Conservation (phyloP, 1,140 invertebrate genomes). For the Macrotrachela quadricornifera region DNA sequence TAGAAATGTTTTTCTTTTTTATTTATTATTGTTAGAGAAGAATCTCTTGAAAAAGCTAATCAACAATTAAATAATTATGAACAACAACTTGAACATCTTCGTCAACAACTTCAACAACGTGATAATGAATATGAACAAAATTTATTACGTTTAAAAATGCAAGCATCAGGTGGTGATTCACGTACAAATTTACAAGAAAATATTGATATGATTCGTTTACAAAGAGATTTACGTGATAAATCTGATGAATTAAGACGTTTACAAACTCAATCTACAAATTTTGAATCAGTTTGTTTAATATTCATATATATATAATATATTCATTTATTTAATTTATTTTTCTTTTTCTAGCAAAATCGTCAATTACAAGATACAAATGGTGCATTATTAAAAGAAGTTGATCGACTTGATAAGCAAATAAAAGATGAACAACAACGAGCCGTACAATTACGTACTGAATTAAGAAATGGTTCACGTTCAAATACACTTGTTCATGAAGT, state of each 20-base stretch:
- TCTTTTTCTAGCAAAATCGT: slow-evolving; percentile 20
- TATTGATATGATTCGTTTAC: slow-evolving; percentile 31
- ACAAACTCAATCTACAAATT: slow-evolving; percentile 23
- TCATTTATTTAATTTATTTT: background rate
- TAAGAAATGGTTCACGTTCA: slow-evolving; percentile 5
- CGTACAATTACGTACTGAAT: slow-evolving; percentile 22
- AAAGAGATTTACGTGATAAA: slow-evolving; percentile 32
- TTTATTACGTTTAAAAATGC: background rate
- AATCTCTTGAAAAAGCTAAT: slow-evolving; percentile 16
- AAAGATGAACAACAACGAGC: slow-evolving; percentile 29
- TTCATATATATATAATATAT: no score
- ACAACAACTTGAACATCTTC: slow-evolving; percentile 23
- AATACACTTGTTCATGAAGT: no score
- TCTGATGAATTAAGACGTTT: slow-evolving; percentile 22
- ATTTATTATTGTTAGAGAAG: slow-evolving; percentile 14
- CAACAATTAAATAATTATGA: slow-evolving; percentile 27
- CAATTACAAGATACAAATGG: slow-evolving; percentile 27
- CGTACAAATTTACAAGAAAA: slow-evolving; percentile 29
- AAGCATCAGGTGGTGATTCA: background rate
- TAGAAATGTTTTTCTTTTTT: no score
- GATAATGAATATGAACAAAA: slow-evolving; percentile 10
- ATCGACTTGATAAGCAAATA: slow-evolving; percentile 22
- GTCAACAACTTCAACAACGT: slow-evolving; percentile 18
- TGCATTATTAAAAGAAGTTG: slow-evolving; percentile 27
- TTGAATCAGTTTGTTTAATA: slow-evolving; percentile 26